Conservation (phyloP, 2,113 vertebrate genomes). For the Phasianus colchicus region DNA sequence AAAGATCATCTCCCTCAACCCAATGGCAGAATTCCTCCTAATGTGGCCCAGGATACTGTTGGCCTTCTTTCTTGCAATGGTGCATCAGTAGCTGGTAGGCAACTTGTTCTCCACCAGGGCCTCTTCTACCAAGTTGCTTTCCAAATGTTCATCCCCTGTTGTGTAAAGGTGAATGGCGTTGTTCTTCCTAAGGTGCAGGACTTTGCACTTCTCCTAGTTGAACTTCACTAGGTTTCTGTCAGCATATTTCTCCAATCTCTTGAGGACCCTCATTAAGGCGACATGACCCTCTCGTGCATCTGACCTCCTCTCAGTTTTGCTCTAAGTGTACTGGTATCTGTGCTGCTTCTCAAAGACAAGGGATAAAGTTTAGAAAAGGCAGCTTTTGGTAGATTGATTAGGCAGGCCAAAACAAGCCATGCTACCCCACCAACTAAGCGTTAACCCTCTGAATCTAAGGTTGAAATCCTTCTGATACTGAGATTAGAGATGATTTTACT, state of each 20-base stretch:
- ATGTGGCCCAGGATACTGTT: neutral
- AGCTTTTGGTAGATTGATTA: neutral
- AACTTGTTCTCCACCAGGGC: too few relatives aligned
- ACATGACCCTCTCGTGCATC: neutral
- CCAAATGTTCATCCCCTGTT: neutral
- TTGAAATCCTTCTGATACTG: neutral
- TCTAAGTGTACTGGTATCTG: neutral
- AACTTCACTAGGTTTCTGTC: neutral
- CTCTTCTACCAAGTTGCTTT: neutral
- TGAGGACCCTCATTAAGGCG: neutral
- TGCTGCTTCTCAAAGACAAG: neutral
- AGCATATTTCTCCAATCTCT: neutral
- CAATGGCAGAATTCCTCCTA: neutral
- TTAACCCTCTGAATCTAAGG: neutral
- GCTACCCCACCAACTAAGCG: rapidly evolving
- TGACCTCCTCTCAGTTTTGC: neutral
- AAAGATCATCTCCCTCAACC: rapidly evolving
- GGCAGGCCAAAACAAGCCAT: neutral
- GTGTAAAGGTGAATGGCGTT: rapidly evolving
- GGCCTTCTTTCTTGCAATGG: neutral
- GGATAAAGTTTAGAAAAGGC: neutral
- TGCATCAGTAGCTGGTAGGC: neutral
- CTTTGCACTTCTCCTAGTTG: rapidly evolving
- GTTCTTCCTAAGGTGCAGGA: neutral
- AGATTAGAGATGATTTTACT: neutral